A percentile compares a stretch with the other conserved stretches of the same genome.
Evolutionary conservation across 2,888 invertebrate species (phyloP).

Genomic region (Pyrgus malvae): DNA sequence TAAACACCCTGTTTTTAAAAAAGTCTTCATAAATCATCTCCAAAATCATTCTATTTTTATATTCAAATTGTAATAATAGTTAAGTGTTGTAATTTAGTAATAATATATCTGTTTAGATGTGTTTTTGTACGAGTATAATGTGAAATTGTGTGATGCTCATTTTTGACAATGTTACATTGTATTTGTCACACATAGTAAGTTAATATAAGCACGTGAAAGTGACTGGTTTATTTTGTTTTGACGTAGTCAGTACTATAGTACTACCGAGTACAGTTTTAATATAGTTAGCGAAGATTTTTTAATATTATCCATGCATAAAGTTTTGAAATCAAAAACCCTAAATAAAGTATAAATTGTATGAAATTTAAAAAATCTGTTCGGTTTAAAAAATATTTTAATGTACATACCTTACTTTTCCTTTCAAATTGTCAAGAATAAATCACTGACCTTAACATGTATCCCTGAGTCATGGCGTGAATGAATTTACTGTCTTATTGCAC

Average conservation of each 20-base stretch:
- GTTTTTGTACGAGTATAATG: slow-evolving; percentile 1
- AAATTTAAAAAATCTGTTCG: not conserved
- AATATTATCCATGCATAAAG: not conserved
- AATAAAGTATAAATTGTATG: not conserved
- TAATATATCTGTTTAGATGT: slow-evolving; percentile 3
- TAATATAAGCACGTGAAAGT: slow-evolving; percentile 8
- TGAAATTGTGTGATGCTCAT: slow-evolving; percentile 6
- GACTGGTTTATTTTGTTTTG: not conserved
- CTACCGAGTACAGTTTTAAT: too few species aligned
- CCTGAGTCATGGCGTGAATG: not conserved
- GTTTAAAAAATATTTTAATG: not conserved
- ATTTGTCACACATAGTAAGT: slow-evolving; percentile 1
- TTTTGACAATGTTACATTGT: slow-evolving; percentile 7
- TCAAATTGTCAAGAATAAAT: not conserved
- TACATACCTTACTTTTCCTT: not conserved
- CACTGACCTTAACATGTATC: not conserved
- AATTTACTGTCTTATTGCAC: not conserved
- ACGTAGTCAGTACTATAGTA: too few species aligned
- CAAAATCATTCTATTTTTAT: not conserved
- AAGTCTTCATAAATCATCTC: not conserved
- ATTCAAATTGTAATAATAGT: slow-evolving; percentile 1
- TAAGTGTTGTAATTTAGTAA: slow-evolving; percentile 19
- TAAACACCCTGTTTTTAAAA: not conserved
- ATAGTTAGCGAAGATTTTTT: not conserved
- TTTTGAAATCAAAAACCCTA: not conserved